Percentiles rank a stretch among this genome's conserved stretches.
These are phyloP conservation scores for Pelobates cultripes DNA, from an alignment of 2,797 vertebrate species.

Conservation along the genomic window DNA sequence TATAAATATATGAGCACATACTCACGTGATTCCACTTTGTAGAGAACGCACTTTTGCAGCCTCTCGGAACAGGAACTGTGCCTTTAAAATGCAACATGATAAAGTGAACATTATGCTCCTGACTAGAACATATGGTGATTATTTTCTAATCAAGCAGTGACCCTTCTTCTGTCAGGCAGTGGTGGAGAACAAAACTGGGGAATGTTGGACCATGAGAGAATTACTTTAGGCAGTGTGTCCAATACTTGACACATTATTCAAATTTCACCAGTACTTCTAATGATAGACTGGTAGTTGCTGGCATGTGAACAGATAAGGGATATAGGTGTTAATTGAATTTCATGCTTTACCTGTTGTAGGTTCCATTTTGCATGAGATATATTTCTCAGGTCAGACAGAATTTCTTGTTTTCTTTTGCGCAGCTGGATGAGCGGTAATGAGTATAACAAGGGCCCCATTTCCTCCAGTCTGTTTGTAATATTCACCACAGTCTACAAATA, in stretches of 20 bases:
- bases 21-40: slow-evolving; percentile 23
- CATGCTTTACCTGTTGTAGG: slow-evolving; percentile 34
- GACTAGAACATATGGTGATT: too few species aligned
- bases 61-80: slow-evolving; percentile 25
- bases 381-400: slow-evolving; percentile 18
- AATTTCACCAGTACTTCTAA: too few species aligned
- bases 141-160: too few species aligned
- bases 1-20: not conserved
- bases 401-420: not conserved
- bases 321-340: too few species aligned
- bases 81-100: slow-evolving; percentile 9
- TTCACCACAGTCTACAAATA: slow-evolving; percentile 20
- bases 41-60: not conserved
- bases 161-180: too few species aligned
- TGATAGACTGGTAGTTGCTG: too few species aligned
- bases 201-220: too few species aligned
- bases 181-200: too few species aligned
- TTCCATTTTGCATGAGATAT: slow-evolving; percentile 15
- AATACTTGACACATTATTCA: too few species aligned
- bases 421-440: slow-evolving; percentile 36
- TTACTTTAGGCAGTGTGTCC: too few species aligned
- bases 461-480: slow-evolving; percentile 17
- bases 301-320: too few species aligned
- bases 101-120: not conserved
- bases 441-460: slow-evolving; percentile 10